Evolutionary conservation across 2,797 vertebrate genomes (phyloP).

Genomic region (Gadopsis bispinosus): DNA sequence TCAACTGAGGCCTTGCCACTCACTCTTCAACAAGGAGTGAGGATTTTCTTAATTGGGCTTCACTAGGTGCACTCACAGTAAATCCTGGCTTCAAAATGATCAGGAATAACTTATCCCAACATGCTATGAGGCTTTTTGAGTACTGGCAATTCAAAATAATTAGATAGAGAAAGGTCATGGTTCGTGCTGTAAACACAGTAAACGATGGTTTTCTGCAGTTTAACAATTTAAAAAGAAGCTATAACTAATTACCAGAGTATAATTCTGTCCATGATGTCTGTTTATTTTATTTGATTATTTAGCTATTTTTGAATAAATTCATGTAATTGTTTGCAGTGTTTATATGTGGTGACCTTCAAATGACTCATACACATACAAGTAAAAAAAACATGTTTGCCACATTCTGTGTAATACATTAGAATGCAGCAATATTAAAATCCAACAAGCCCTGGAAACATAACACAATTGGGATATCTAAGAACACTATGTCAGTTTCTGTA

Average conservation of each 20-base stretch:
- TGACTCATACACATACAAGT: not conserved
- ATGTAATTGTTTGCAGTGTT: not conserved
- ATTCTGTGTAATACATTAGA: not conserved
- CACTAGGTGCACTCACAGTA: conserved; percentile 4
- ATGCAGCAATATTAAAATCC: not conserved
- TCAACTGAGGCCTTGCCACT: conserved; percentile 61
- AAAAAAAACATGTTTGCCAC: not conserved
- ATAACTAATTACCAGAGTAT: not conserved
- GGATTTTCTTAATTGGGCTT: conserved; percentile 46
- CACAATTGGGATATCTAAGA: not conserved
- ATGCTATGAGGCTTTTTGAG: not conserved
- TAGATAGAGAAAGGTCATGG: not conserved
- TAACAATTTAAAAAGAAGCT: not conserved
- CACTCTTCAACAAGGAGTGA: conserved; percentile 65
- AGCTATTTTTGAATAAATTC: too few species aligned
- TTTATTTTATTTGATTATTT: too few species aligned
- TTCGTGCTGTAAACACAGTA: not conserved
- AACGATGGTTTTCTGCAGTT: not conserved
- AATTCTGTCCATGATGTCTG: too few species aligned
- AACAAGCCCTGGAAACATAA: not conserved
- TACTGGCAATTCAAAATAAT: not conserved
- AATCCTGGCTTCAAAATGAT: conserved; percentile 23
- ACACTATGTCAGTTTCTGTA: not conserved
- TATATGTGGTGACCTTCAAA: not conserved
- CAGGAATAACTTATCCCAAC: conserved; percentile 4